phyloP scores from a whole-genome alignment of 2,797 vertebrate genomes.

The Megalops cyprinoides region DNA sequence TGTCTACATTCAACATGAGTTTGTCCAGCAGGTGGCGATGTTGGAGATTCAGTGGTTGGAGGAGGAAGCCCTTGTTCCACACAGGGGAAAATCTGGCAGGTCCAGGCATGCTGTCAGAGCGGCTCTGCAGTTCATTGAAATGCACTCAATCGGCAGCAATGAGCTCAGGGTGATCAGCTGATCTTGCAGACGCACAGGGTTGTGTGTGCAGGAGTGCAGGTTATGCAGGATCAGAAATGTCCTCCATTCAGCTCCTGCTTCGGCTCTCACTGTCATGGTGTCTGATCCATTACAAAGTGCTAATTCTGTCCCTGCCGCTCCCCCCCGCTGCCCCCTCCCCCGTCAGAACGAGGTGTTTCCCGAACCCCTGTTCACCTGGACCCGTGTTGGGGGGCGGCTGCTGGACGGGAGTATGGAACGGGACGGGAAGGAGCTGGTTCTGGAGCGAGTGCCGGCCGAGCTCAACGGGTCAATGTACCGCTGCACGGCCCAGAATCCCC shows the following conservation, averaged over 20 bases:
- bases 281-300: not conserved
- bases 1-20: slow-evolving; percentile 17
- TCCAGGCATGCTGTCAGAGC: not conserved
- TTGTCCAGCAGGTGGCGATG: slow-evolving; percentile 28
- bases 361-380: slow-evolving; percentile 96
- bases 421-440: slow-evolving; percentile 86
- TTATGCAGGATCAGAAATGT: not conserved
- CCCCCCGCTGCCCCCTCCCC: slow-evolving; percentile 6
- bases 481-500: slow-evolving; percentile 94
- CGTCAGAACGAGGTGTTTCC: slow-evolving; percentile 94
- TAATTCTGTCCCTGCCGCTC: not conserved
- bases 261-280: not conserved
- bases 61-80: not conserved
- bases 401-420: slow-evolving; percentile 88
- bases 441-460: slow-evolving; percentile 92
- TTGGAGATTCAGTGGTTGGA: not conserved
- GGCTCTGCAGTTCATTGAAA: not conserved
- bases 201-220: not conserved
- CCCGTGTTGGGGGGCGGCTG: slow-evolving; percentile 89
- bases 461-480: slow-evolving; percentile 98
- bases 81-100: not conserved
- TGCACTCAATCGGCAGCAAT: not conserved
- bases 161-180: not conserved
- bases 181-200: not conserved
- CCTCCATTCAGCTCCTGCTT: not conserved